Conservation (phyloP, 2,113 vertebrate species). For the Dicrurus megarhynchus region DNA sequence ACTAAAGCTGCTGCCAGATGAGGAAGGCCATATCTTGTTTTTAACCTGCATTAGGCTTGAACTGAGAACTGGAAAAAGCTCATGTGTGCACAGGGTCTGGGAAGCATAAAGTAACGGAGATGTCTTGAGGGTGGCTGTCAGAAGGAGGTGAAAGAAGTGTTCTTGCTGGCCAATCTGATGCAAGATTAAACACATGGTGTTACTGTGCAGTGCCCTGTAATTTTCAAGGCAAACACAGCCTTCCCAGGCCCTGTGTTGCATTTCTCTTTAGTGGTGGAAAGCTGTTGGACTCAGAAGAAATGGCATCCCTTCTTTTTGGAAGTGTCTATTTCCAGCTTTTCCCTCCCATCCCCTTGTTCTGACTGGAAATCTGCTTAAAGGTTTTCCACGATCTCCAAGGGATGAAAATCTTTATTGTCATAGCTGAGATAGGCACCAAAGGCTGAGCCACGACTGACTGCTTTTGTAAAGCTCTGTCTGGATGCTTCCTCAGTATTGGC, state of each 20-base stretch:
- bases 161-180: not conserved
- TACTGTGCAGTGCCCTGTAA: not conserved
- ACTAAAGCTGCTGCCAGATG: not conserved
- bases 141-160: not conserved
- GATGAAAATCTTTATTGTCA: not conserved
- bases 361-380: not conserved
- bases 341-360: not conserved
- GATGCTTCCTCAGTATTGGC: not conserved
- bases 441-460: not conserved
- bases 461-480: not conserved
- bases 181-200: not conserved
- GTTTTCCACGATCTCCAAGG: not conserved
- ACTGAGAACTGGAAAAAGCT: not conserved
- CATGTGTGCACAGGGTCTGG: not conserved
- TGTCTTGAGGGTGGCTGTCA: not conserved
- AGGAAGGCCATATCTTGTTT: not conserved
- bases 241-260: not conserved
- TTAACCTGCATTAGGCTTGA: not conserved
- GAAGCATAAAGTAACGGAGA: not conserved
- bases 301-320: not conserved
- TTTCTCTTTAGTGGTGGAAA: not conserved
- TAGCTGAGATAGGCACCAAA: not conserved
- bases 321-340: not conserved
- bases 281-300: not conserved
- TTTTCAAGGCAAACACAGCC: constrained; percentile 3